Base-by-base conservation (phyloP, 1,140 invertebrate genomes). In the Orius laevigatus region DNA sequence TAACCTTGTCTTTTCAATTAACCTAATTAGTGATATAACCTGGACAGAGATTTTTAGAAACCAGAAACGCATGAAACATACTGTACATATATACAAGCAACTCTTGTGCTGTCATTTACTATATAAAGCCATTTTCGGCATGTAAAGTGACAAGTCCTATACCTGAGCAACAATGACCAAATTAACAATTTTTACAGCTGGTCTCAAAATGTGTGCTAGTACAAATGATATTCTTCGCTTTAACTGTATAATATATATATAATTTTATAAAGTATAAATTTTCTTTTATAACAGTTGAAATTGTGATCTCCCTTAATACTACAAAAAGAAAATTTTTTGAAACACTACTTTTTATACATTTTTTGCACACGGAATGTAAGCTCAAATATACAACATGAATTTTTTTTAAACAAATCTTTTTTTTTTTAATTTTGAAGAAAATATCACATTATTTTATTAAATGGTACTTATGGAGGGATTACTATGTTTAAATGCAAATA, bases 71-170 rank as follows among this genome's bases (percentile, higher is more conserved):
- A 34, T 12, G 31, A 45, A 47, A 45, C 39, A 51, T 31, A 25
- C 50, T 52, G 50, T 52, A 52, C 46, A 48, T 52, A 52, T 52
- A 43, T 52, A 52, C 50, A 52, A 43, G 45, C 46, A 52, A 52
- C 45, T 40, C 10, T 52, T 52, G 50, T 52, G 50, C 50, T 39
- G 50, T 41, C 43, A 48, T 52, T 47, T 41, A 46, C 49, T 50
- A 50, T 12, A 43, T 43, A 8, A 16, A 48, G 14, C 38, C 32
- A 43, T 14, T 48, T 40, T 52, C 14, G n/a, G n/a, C 5, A 36
- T 35, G 36, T 43, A 52, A 19, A 18, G n/a, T 48, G 42, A 16
- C 39, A 36, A 46, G 20, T 51, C 39, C n/a, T 43, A 44, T 46
- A 50, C 50, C 50, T 52, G 50, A 52, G 50, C 50, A 52, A 46